phyloP scores from a whole-genome alignment of 2,113 vertebrate genomes.

The Grammomys dolichurus region DNA sequence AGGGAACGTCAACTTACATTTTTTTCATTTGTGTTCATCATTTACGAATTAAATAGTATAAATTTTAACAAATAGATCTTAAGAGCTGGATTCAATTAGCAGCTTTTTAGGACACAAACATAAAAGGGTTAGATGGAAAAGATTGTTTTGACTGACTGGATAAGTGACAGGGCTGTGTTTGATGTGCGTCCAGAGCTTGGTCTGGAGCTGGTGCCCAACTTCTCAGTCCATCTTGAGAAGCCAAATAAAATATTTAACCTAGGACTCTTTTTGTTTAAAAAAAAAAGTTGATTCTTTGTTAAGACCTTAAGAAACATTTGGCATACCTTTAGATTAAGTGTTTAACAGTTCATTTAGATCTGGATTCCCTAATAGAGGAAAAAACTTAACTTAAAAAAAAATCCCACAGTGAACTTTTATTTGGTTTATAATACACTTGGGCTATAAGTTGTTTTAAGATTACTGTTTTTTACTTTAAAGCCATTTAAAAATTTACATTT shows the following conservation, averaged over 20 bases:
- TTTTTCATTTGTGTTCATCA: constrained; percentile 82
- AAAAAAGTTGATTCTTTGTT: constrained; percentile 88
- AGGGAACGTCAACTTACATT: constrained; percentile 68
- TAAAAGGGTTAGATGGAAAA: constrained; percentile 90
- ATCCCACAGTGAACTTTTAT: constrained; percentile 79
- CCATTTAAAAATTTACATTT: constrained; percentile 65
- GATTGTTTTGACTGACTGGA: constrained; percentile 93
- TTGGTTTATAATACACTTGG: constrained; percentile 77
- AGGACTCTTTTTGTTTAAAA: constrained; percentile 86
- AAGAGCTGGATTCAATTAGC: constrained; percentile 90
- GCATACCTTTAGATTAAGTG: constrained; percentile 89
- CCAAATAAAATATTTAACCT: constrained; percentile 95
- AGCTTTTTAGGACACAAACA: constrained; percentile 91
- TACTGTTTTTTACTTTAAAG: constrained; percentile 72
- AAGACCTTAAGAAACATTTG: constrained; percentile 90
- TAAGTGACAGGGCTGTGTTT: constrained; percentile 91
- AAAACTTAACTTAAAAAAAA: constrained; percentile 72
- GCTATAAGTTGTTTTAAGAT: constrained; percentile 70
- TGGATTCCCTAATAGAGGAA: constrained; percentile 84
- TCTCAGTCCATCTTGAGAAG: constrained; percentile 86
- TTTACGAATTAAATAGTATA: constrained; percentile 86
- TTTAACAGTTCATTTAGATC: constrained; percentile 89
- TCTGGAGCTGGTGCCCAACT: constrained; percentile 89
- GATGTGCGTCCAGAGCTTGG: constrained; percentile 91
- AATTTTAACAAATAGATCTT: constrained; percentile 85